phyloP scores from a whole-genome alignment of 2,113 vertebrate species.

The Grammomys dolichurus region DNA sequence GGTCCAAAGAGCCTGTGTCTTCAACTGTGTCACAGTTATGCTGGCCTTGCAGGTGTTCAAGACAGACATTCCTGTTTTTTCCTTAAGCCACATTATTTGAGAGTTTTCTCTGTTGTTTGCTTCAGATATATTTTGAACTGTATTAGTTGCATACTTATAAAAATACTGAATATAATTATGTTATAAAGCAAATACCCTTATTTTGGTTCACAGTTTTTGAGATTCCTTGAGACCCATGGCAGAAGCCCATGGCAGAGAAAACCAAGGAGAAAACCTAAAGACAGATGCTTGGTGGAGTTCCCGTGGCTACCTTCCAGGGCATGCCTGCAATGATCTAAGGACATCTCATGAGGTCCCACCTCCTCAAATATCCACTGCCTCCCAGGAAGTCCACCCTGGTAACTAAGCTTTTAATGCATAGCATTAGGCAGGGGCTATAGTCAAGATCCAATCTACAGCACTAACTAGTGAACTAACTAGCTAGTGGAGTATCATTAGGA shows the following conservation, averaged over 20 bases:
- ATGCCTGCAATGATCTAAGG: neutral
- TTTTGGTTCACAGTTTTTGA: neutral
- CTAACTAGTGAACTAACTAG: neutral
- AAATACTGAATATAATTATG: neutral
- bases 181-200: neutral
- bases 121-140: neutral
- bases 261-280: neutral
- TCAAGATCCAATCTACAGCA: neutral
- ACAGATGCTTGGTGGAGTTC: neutral
- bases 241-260: neutral
- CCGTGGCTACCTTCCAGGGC: neutral
- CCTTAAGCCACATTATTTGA: neutral
- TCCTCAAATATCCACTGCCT: neutral
- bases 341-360: neutral
- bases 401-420: neutral
- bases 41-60: neutral
- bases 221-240: neutral
- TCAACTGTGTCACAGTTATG: neutral
- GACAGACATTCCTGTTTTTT: neutral
- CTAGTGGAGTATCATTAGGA: neutral
- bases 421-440: neutral
- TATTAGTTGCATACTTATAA: neutral
- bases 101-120: neutral
- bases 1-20: neutral
- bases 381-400: neutral